These are phyloP conservation scores for Enteromius unitaeniatus DNA, from an alignment of 2,797 vertebrate species.

Conservation along the genomic window DNA sequence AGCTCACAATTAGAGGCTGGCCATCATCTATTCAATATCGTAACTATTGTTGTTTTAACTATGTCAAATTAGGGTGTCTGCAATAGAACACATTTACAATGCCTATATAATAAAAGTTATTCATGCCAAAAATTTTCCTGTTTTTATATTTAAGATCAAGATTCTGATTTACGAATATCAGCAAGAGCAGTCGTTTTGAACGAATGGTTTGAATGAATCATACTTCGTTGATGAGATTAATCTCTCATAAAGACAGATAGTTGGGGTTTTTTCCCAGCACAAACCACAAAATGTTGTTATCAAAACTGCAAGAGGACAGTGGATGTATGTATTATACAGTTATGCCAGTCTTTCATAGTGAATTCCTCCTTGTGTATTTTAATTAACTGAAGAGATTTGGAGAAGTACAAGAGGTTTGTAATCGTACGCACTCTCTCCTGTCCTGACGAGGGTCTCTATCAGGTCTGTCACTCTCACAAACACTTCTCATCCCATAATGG, in stretches of 20 bases:
- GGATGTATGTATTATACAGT: neutral
- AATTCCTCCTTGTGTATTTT: slow-evolving; percentile 24
- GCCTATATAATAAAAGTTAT: neutral
- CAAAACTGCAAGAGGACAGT: too few relatives aligned
- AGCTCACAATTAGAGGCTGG: neutral
- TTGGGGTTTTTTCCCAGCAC: neutral
- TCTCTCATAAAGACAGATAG: neutral
- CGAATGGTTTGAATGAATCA: neutral
- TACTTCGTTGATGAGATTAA: neutral
- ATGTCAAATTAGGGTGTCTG: neutral
- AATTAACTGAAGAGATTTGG: slow-evolving; percentile 61
- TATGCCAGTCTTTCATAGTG: neutral
- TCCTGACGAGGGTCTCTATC: slow-evolving; percentile 62
- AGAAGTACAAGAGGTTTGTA: slow-evolving; percentile 57
- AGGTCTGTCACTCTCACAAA: slow-evolving; percentile 45
- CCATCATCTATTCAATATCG: neutral
- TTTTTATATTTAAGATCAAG: neutral
- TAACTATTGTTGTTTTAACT: neutral
- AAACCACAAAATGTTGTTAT: too few relatives aligned
- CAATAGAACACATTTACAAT: neutral
- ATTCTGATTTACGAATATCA: neutral
- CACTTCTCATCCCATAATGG: slow-evolving; percentile 28
- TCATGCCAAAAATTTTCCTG: neutral
- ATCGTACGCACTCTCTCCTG: slow-evolving; percentile 54
- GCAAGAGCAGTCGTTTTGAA: neutral